A percentile compares a stretch with the other conserved stretches of the same genome.
phyloP scores from a whole-genome alignment of 2,888 invertebrate genomes.

The Octonoba sinensis region DNA sequence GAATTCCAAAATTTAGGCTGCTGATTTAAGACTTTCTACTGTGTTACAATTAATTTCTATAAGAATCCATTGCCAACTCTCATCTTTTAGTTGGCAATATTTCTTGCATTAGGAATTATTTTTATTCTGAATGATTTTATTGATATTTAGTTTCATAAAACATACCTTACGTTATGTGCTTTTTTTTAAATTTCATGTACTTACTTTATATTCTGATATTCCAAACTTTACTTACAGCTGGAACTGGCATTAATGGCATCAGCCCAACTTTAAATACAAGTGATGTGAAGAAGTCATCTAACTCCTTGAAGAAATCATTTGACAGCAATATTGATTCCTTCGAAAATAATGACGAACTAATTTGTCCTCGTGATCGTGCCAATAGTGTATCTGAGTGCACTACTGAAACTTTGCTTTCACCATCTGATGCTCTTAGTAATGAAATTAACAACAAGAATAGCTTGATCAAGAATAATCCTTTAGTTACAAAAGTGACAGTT shows the following conservation, averaged over 20 bases:
- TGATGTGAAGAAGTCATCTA: slow-evolving; percentile 33
- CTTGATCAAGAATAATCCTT: slow-evolving; percentile 53
- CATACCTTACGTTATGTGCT: no score
- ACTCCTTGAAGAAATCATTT: neutral
- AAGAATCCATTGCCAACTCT: no score
- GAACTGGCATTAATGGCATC: slow-evolving; percentile 69
- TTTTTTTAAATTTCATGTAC: no score
- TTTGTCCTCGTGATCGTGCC: slow-evolving; percentile 26
- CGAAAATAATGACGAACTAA: slow-evolving; percentile 30
- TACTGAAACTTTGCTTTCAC: slow-evolving; percentile 77
- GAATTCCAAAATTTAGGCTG: no score
- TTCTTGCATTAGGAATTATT: no score
- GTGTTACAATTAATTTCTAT: no score
- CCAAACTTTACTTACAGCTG: slow-evolving; percentile 66
- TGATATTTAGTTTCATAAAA: no score
- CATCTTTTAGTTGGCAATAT: no score
- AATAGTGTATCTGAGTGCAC: slow-evolving; percentile 73
- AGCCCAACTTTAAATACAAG: slow-evolving; percentile 74
- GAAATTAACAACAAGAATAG: slow-evolving; percentile 68
- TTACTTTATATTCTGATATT: no score
- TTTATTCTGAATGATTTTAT: no score
- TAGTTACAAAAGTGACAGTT: slow-evolving; percentile 66
- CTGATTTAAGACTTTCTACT: no score
- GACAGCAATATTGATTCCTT: slow-evolving; percentile 12
- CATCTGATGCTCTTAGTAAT: slow-evolving; percentile 72